A percentile compares a stretch with the other conserved stretches of the same genome.
Evolutionary conservation across 1,140 invertebrate species (phyloP).

Genomic region (Drosophila yakuba): DNA sequence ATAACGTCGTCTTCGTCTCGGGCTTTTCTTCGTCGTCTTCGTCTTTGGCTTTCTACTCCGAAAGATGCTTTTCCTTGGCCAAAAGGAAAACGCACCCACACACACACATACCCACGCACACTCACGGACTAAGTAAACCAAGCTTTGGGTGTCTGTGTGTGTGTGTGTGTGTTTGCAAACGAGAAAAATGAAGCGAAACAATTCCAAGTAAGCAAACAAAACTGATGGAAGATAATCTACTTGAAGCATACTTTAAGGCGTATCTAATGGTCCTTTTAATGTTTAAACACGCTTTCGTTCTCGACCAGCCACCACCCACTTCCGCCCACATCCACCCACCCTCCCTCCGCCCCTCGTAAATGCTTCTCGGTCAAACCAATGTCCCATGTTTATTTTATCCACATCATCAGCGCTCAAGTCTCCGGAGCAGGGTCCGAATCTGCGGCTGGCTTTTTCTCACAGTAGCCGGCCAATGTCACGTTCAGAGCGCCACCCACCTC

Average conservation of each 20-base stretch:
- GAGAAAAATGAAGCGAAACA: constrained; percentile 83
- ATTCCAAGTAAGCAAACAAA: constrained; percentile 83
- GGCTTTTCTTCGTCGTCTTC: not conserved
- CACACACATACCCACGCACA: constrained; percentile 10
- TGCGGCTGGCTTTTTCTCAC: constrained; percentile 44
- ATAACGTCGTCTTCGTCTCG: constrained; percentile 57
- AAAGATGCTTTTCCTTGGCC: constrained; percentile 39
- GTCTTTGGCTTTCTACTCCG: constrained; percentile 10
- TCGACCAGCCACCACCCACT: not conserved
- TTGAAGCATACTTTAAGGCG: constrained; percentile 84
- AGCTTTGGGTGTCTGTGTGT: constrained; percentile 13
- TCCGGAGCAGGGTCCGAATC: constrained; percentile 22
- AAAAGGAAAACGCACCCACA: constrained; percentile 44
- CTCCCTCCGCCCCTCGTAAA: not conserved
- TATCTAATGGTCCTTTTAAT: constrained; percentile 84
- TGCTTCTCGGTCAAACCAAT: constrained; percentile 55
- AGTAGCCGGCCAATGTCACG: constrained; percentile 49
- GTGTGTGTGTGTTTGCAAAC: constrained; percentile 70
- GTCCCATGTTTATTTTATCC: constrained; percentile 82
- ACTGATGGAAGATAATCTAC: constrained; percentile 84
- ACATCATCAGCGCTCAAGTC: constrained; percentile 76
- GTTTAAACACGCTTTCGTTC: constrained; percentile 81
- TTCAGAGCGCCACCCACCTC: constrained; percentile 18
- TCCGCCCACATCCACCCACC: no score
- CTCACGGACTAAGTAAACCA: constrained; percentile 44